These are phyloP conservation scores for Mythimna loreyi DNA, from an alignment of 2,888 invertebrate species.

Conservation along the genomic window DNA sequence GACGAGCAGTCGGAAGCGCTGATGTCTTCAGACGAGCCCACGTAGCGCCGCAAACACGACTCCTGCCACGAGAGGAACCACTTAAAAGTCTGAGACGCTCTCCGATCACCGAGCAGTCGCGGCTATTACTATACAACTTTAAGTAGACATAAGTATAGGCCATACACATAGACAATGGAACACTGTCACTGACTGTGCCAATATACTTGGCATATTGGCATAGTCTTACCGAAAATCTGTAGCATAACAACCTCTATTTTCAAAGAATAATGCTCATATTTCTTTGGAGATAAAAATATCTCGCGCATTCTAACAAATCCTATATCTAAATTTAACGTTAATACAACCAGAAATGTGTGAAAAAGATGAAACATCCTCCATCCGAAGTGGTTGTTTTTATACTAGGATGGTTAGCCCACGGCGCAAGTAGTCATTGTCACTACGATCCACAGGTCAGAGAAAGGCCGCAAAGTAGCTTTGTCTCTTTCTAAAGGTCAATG, in stretches of 20 bases:
- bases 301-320: neutral
- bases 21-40: constrained; percentile 88
- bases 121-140: constrained; percentile 45
- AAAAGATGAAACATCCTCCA: neutral
- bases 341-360: neutral
- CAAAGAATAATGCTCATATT: neutral
- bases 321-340: neutral
- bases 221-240: neutral
- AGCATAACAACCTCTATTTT: neutral
- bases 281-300: neutral
- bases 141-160: constrained; percentile 43
- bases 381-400: neutral
- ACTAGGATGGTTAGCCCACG: neutral
- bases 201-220: neutral
- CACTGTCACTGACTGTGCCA: no score
- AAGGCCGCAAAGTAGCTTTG: neutral
- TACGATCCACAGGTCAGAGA: neutral
- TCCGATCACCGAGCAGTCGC: constrained; percentile 31
- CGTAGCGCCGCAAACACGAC: constrained; percentile 75
- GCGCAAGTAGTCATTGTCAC: neutral
- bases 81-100: constrained; percentile 67
- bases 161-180: neutral
- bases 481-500: neutral
- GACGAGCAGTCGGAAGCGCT: constrained; percentile 92
- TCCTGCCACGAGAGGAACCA: constrained; percentile 62